Evolutionary conservation across 2,113 vertebrate genomes (phyloP), one percentile per base, ranked within the genome.

Genomic region (Calyptomena viridis): DNA sequence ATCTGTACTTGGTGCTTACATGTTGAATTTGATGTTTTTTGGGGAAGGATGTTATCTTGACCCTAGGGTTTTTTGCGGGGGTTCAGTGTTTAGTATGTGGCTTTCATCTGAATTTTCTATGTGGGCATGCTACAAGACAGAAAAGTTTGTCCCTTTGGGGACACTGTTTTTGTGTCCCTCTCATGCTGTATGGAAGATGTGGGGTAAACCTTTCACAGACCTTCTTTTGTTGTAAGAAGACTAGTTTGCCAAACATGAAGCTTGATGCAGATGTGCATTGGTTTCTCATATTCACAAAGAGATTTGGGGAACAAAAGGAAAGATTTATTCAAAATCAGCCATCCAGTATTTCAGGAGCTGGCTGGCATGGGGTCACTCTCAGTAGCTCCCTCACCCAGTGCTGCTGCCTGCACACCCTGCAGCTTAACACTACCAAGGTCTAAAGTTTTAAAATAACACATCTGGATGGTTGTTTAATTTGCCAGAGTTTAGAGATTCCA

Each of bases 401-500:
- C 22, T 89, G 59, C 66, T 87, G 52, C 71, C 55, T 55, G 47
- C 24, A 68, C 10, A 25, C 68, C 50, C 60, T 11, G 3, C 50
- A 52, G 59, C 47, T 86, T 63, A 75, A 31, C 0, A 0, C 35
- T 63, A 37, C 56, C 44, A 11, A 33, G 12, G 49, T 81, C 35
- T 89, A 9, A 81, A 71, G 44, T 84, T 91, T 72, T 91, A 89
- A 96, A 89, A 75, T 84, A 91, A 84, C 86, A 82, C 89, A 95
- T 83, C 69, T 96, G 91, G 42, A 81, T 52, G 49, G 16, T 53
- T 93, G 79, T 84, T 93, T 74, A 44, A 84, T 93, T 92, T 87
- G n/a, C 67, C 40, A 60, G 74, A 66, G 44, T 35, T 81, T 27
- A 84, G 84, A 63, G 64, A 56, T 89, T 90, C 52, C 68, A 81